Evolutionary conservation across 2,113 vertebrate species (phyloP).

Genomic region (Notothenia coriiceps): DNA sequence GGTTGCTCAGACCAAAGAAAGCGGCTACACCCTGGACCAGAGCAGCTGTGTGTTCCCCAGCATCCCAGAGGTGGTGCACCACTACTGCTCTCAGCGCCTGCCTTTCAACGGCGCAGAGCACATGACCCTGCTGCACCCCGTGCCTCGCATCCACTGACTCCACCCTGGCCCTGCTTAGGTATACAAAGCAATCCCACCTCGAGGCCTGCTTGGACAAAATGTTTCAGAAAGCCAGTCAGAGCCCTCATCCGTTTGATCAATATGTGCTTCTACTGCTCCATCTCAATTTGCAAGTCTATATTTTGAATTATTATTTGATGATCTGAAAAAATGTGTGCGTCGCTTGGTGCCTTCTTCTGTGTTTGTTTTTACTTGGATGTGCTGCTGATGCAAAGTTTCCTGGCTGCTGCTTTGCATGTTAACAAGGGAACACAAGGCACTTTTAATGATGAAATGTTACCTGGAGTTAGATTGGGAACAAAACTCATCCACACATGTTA

Average conservation of each 20-base stretch:
- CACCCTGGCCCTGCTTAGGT: not conserved
- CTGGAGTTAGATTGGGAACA: not conserved
- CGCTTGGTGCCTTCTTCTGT: not conserved
- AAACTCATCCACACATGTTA: not conserved
- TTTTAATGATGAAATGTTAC: constrained; percentile 56
- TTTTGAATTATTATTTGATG: constrained; percentile 10
- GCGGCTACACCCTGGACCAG: constrained; percentile 90
- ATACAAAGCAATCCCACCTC: constrained; percentile 50
- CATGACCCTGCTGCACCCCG: constrained; percentile 90
- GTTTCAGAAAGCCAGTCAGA: constrained; percentile 4
- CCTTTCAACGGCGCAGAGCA: constrained; percentile 92
- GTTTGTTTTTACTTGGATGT: constrained; percentile 42
- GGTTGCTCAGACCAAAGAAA: constrained; percentile 92
- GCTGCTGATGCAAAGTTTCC: constrained; percentile 65
- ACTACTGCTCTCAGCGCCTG: constrained; percentile 88
- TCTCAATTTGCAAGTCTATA: not conserved
- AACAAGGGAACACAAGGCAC: constrained; percentile 20
- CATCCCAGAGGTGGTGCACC: constrained; percentile 90
- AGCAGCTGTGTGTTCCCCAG: constrained; percentile 89
- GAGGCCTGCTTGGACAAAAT: constrained; percentile 11
- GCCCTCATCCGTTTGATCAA: constrained; percentile 13
- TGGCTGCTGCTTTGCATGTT: constrained; percentile 69
- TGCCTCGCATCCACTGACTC: constrained; percentile 76
- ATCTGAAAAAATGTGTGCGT: constrained; percentile 3
- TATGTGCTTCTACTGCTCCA: constrained; percentile 14